Conservation (phyloP, 2,797 vertebrate genomes). For the Anguilla obscura region DNA sequence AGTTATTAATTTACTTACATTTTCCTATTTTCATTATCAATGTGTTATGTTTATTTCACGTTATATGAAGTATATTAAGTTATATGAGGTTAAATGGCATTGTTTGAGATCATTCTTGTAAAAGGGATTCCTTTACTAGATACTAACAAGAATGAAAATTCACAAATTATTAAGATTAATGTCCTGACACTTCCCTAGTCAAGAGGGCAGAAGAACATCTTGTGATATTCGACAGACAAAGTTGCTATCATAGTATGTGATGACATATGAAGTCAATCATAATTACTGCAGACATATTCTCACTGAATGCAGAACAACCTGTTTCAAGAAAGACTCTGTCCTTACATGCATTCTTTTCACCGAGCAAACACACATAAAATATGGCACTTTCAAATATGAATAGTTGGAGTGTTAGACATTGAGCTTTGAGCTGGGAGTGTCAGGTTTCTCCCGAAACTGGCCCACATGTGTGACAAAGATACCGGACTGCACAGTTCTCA, state of each 20-base stretch:
- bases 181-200: background rate
- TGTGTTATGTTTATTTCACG: too few species aligned
- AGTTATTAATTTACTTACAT: too few species aligned
- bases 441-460: slow-evolving; percentile 17
- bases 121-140: background rate
- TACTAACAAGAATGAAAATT: background rate
- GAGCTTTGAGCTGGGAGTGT: slow-evolving; percentile 28
- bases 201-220: background rate
- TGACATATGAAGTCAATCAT: background rate
- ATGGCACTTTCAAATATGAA: slow-evolving; percentile 10
- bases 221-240: background rate
- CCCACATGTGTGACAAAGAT: background rate
- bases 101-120: background rate
- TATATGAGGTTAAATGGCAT: background rate
- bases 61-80: too few species aligned
- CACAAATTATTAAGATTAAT: background rate
- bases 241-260: background rate
- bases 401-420: background rate
- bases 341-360: slow-evolving; percentile 49
- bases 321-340: slow-evolving; percentile 45
- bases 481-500: background rate
- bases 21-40: too few species aligned
- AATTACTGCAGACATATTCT: background rate
- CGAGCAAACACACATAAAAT: slow-evolving; percentile 25
- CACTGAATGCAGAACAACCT: slow-evolving; percentile 67